phyloP scores from a whole-genome alignment of 2,797 vertebrate species.

The Ambastaia sidthimunki region DNA sequence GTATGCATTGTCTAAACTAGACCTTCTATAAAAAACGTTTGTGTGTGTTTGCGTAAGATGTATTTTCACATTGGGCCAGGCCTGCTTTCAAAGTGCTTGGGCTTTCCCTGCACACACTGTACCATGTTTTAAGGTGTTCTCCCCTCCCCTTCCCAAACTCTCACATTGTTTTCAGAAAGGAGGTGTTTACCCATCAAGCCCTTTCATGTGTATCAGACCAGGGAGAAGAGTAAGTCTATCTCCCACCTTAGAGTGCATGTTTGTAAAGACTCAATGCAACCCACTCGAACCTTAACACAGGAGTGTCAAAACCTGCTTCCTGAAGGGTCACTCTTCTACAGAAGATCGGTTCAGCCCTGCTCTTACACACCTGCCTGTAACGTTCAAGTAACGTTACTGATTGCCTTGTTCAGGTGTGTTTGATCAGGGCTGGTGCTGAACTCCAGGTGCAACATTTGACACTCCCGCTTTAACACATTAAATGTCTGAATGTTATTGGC shows the following conservation, averaged over 20 bases:
- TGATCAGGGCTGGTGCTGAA: not conserved
- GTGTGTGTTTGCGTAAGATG: not conserved
- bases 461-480: not conserved
- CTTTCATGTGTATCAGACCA: conserved; percentile 81
- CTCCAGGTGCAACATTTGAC: not conserved
- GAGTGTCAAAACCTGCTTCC: not conserved
- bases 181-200: conserved; percentile 84
- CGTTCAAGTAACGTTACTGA: too few species aligned
- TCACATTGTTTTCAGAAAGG: conserved; percentile 83
- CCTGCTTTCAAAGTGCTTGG: conserved; percentile 41
- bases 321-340: not conserved
- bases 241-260: conserved; percentile 50
- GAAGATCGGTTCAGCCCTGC: not conserved
- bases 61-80: conserved; percentile 20
- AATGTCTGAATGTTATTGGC: conserved; percentile 5
- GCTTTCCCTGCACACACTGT: conserved; percentile 37
- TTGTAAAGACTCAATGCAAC: conserved; percentile 10
- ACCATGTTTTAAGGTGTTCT: conserved; percentile 71
- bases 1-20: not conserved
- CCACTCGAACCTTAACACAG: not conserved
- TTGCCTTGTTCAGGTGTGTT: not conserved
- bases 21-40: not conserved
- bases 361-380: not conserved
- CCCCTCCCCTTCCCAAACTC: conserved; percentile 68
- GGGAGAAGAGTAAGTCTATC: conserved; percentile 81